Base-by-base conservation (phyloP, 2,797 vertebrate genomes). In the Eleutherodactylus coqui region DNA sequence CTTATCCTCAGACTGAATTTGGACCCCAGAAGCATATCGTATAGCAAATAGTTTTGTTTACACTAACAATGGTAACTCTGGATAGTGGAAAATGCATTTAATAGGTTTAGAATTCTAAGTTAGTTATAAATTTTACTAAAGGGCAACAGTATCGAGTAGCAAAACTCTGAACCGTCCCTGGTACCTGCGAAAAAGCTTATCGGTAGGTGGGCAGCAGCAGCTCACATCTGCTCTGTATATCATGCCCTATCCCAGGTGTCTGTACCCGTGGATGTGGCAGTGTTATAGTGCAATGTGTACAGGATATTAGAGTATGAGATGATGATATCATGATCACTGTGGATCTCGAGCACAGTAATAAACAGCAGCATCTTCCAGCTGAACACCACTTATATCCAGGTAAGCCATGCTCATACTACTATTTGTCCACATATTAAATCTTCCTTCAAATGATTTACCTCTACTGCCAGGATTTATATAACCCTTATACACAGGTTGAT, bases 271-370 rank as follows among this genome's bases (percentile, higher is more conserved):
- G 19, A 19, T 36, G 32, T 67, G 62, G 16, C 32, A 19, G 32
- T 21, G 32, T 19, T 67, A 67, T 21, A 6, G 17, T 27, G 47
- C 10, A 72, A 72, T 45, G 29, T 64, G 78, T 43, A 67, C 41
- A 34, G 27, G 60, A 67, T 10, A 47, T 67, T 45, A 19, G 13
- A 32, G 64, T 72, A 82, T 53, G 32, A 29, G 45, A 0, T 27
- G 47, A 17, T 36, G 14, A 41, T 36, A 27, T 24, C 5, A 55
- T 72, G 45, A 53, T n/a, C n/a, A 43, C 49, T 78, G 75, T 45
- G 76, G 2, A n/a, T 36, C 19, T 77, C 13, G 34, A 29, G 73
- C 83, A 67, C 83, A 84, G 73, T 69, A 41, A 69, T 84, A 84
- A 13, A 49, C 7, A 38, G 83, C 83, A 29, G 32, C n/a, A 41